Conservation (phyloP, 2,797 vertebrate species). For the Emydoidea blandingii region DNA sequence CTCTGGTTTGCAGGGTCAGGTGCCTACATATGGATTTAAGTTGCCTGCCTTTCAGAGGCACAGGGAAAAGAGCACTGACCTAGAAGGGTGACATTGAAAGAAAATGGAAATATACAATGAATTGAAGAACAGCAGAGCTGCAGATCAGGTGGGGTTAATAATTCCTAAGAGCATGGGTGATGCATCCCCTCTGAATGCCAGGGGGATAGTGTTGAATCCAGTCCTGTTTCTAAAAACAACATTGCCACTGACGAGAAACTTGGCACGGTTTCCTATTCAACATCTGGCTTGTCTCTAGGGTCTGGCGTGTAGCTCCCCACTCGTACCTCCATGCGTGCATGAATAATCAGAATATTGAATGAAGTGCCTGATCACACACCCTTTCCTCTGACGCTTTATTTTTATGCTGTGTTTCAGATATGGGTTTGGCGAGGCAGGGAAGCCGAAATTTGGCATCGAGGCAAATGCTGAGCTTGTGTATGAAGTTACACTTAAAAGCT, state of each 20-base stretch:
- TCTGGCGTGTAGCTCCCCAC: neutral
- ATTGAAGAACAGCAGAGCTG: neutral
- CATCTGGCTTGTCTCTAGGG: conserved; percentile 22
- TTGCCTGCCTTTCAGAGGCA: neutral
- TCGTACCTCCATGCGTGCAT: neutral
- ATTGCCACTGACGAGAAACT: neutral
- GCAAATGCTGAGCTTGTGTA: conserved; percentile 91
- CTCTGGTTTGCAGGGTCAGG: neutral
- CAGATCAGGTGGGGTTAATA: neutral
- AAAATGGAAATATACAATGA: neutral
- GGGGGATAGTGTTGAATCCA: neutral
- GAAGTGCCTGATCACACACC: neutral
- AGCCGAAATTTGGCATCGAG: conserved; percentile 88
- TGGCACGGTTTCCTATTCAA: neutral
- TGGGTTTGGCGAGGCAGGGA: conserved; percentile 92
- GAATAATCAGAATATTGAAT: neutral
- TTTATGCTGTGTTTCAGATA: conserved; percentile 84
- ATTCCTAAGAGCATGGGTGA: neutral
- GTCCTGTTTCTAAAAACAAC: neutral
- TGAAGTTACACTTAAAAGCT: conserved; percentile 94
- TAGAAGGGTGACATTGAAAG: neutral
- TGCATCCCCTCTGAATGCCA: neutral
- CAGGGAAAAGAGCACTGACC: neutral
- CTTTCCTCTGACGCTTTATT: conserved; percentile 3
- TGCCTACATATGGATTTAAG: neutral